A percentile compares a stretch with the other conserved stretches of the same genome.
Evolutionary conservation across 2,113 vertebrate genomes (phyloP).

Genomic region (Neoarius graeffei): DNA sequence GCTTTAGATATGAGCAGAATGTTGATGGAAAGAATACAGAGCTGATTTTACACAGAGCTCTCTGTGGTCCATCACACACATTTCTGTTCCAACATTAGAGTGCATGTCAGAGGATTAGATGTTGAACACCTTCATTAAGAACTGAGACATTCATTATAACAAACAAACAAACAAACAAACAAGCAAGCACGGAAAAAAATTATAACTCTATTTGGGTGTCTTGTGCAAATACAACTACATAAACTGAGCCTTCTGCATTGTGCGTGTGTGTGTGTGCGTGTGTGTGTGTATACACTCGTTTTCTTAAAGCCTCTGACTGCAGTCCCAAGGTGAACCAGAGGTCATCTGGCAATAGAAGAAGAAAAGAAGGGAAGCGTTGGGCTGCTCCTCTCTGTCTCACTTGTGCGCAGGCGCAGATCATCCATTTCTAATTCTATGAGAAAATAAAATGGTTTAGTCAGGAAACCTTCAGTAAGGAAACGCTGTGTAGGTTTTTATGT

Average conservation of each 20-base stretch:
- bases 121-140: not conserved
- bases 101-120: not conserved
- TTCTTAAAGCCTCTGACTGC: not conserved
- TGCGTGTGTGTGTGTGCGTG: not conserved
- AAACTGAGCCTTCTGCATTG: not conserved
- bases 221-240: too few species aligned
- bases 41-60: not conserved
- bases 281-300: not conserved
- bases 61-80: not conserved
- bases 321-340: slow-evolving; percentile 52
- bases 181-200: too few species aligned
- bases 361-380: slow-evolving; percentile 6
- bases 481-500: too few species aligned
- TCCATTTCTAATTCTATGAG: too few species aligned
- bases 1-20: not conserved
- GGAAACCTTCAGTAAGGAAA: not conserved
- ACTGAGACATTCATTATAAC: not conserved
- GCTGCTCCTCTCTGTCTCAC: not conserved
- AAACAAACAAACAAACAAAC: not conserved
- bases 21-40: too few species aligned
- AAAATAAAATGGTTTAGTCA: not conserved
- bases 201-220: too few species aligned
- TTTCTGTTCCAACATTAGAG: not conserved
- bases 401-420: not conserved
- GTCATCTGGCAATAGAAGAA: slow-evolving; percentile 34